Evolutionary conservation across 35 echinoderm and acorn worm genomes (phyloP), one percentile per base, ranked within the genome.

Genomic region (Lytechinus variegatus): DNA sequence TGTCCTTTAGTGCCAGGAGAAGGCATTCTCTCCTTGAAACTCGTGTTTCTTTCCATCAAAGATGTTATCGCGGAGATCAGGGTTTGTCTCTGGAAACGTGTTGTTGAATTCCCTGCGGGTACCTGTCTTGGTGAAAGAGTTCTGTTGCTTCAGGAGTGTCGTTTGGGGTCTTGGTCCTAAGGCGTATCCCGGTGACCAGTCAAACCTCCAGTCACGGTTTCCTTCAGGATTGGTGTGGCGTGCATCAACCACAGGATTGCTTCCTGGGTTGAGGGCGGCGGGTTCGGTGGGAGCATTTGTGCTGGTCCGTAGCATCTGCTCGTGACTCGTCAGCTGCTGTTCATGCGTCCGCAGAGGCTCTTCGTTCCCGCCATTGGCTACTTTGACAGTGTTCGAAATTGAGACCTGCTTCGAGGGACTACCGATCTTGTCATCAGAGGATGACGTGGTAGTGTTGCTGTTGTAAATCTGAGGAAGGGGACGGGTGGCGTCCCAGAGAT

Each of bases 51-150:
- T 99, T 12, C 98, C 98, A 9, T 94, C 92, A 27, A 21, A 53
- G 19, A 98, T 98, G 60, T 99, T 99, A 19, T 96, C 96, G 53
- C 98, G 94, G 61, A 99, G 86, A 95, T 99, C 98, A 0, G 98
- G 98, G 87, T 96, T 98, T 6, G 54, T 97, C 89, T 99, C 98
- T 11, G 95, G 61, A 87, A 99, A 99, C 0, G 95, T 98, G 5
- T 28, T 58, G 55, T 94, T 97, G 87, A 98, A 99, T 19, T 71
- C 58, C 52, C 93, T 56, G 28, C 94, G 94, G 52, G 97, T 86
- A 29, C 94, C 96, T 27, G 96, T 97, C 79, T 95, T 97, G 19
- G 98, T 98, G 91, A 99, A 99, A 55, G 98, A 97, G 95, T 99
- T 86, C 94, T 99, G 98, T 28, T 97, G 96, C 12, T 97, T 98